A percentile compares a stretch with the other conserved stretches of the same genome.
phyloP scores from a whole-genome alignment of 2,113 vertebrate genomes.

The Toxotes chatareus region DNA sequence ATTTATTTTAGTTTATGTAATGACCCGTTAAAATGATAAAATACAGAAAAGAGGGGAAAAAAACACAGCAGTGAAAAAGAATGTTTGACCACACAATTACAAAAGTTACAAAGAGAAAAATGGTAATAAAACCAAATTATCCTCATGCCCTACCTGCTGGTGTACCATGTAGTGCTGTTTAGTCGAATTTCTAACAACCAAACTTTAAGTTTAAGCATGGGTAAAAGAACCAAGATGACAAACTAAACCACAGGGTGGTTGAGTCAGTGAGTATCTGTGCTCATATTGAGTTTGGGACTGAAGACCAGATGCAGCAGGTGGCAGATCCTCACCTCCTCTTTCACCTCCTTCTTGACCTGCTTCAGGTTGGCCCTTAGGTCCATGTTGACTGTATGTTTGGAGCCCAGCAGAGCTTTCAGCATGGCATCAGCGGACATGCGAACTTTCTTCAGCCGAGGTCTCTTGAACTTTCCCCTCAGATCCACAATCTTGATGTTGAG shows the following conservation, averaged over 20 bases:
- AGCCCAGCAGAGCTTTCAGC: conserved; percentile 96
- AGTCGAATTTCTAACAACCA: too few relatives aligned
- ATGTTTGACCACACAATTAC: too few relatives aligned
- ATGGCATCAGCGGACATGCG: conserved; percentile 98
- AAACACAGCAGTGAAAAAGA: too few relatives aligned
- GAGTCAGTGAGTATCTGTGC: neutral
- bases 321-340: conserved; percentile 90
- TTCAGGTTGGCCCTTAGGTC: conserved; percentile 97
- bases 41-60: neutral
- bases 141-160: too few relatives aligned
- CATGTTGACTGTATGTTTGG: conserved; percentile 99
- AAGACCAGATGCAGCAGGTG: neutral
- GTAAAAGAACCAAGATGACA: neutral
- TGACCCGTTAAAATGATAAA: neutral
- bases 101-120: too few relatives aligned
- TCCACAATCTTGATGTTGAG: conserved; percentile 96
- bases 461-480: conserved; percentile 97
- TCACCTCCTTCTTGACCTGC: conserved; percentile 98
- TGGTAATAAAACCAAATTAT: too few relatives aligned
- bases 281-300: neutral
- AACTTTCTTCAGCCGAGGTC: conserved; percentile 93
- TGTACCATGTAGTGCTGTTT: too few relatives aligned
- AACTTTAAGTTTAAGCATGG: neutral
- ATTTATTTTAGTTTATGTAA: neutral
- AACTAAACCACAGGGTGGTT: neutral